phyloP scores from a whole-genome alignment of 2,797 vertebrate species.

The Lindbergichthys nudifrons region DNA sequence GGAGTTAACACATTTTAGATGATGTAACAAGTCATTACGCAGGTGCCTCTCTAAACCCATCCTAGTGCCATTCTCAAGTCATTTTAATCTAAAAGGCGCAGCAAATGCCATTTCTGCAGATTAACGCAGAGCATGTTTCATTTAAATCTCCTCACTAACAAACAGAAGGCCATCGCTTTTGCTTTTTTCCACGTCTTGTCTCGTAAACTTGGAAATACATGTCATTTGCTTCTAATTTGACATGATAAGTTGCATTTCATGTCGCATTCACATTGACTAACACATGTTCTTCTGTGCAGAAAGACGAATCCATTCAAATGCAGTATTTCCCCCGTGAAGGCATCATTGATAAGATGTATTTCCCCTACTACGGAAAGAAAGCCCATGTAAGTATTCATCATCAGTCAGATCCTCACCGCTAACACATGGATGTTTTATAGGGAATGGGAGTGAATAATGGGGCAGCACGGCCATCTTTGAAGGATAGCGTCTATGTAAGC shows the following conservation, averaged over 20 bases:
- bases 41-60: constrained; percentile 51
- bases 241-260: background rate
- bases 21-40: constrained; percentile 48
- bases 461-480: too few species aligned
- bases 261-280: background rate
- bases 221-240: constrained; percentile 16
- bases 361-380: constrained; percentile 96
- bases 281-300: constrained; percentile 74
- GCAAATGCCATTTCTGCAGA: constrained; percentile 27
- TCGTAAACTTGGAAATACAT: constrained; percentile 39
- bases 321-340: constrained; percentile 87
- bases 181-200: constrained; percentile 42
- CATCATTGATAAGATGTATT: constrained; percentile 93
- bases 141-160: constrained; percentile 43
- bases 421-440: background rate
- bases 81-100: constrained; percentile 37
- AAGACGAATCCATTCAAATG: constrained; percentile 75
- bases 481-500: too few species aligned
- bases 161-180: constrained; percentile 33
- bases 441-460: too few species aligned
- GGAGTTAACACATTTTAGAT: constrained; percentile 49
- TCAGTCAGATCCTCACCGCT: background rate
- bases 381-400: constrained; percentile 89
- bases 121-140: constrained; percentile 38
- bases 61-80: constrained; percentile 44